Evolutionary conservation across 2,888 invertebrate genomes (phyloP), one percentile per base, ranked within the genome.

Genomic region (Camponotus fellah): DNA sequence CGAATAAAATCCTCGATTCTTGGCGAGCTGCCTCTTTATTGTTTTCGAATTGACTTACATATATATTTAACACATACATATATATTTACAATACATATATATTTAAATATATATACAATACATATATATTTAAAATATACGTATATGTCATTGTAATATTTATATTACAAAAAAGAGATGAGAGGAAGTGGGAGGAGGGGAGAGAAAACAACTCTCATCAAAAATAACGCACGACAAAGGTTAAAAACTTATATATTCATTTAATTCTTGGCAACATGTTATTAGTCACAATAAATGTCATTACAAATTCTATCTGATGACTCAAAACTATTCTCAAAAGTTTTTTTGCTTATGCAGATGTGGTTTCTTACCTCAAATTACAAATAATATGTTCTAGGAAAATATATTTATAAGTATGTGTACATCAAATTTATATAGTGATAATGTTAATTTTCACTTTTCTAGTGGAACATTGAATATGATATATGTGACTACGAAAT

Each of bases 211-310:
- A 82, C 32, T 62, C 60, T 62, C 74, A 84, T 62, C 60, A 82
- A 75, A 66, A 49, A 75, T 53, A 43, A 81, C 65, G 68, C 43
- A 14, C 32, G 34, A 84, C 74, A 87, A 90, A 87, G 87, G 86
- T 87, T 86, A 85, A 85, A 79, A 86, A 83, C 77, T 84, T 87
- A 89, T 90, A 86, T 88, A 82, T 84, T 81, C 60, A 82, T 85
- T 86, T 90, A 89, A 26, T 90, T 90, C 82, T 88, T 86, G 82
- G 84, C 85, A 17, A 46, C 56, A 43, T 82, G 64, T 37, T 32
- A 77, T 68, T 82, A 43, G 32, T 56, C 6, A 49, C 74, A 74
- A 49, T 66, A 83, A 86, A 89, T 86, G 87, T 53, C 8, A 6
- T 53, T 53, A 14, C 84, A 43, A 72, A 79, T 86, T 17, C 17